These are phyloP conservation scores for Syngnathoides biaculeatus DNA, from an alignment of 2,113 vertebrate species.

Conservation along the genomic window DNA sequence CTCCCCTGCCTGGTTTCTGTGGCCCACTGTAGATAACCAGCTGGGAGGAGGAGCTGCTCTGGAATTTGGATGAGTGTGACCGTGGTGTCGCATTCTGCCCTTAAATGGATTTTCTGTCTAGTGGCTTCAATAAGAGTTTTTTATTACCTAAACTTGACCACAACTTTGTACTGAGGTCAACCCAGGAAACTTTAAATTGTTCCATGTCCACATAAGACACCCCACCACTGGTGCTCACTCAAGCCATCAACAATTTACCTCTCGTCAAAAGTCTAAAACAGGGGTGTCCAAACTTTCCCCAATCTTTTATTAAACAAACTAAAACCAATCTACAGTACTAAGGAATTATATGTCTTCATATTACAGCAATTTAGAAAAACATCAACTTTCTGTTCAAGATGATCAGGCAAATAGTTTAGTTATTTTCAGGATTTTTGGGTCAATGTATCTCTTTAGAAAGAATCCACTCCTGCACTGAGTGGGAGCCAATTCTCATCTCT, in stretches of 20 bases:
- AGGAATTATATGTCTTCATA: neutral
- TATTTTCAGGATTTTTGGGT: too few relatives aligned
- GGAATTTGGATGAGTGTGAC: slow-evolving; percentile 32
- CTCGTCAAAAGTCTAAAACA: neutral
- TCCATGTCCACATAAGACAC: neutral
- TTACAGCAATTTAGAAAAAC: neutral
- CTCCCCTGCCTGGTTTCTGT: slow-evolving; percentile 14
- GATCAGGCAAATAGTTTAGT: neutral
- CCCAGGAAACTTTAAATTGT: slow-evolving; percentile 3
- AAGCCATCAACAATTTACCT: neutral
- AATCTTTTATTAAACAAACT: neutral
- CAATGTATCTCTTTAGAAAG: too few relatives aligned
- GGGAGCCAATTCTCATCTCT: neutral
- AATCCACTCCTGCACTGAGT: too few relatives aligned
- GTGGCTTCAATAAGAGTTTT: slow-evolving; percentile 5
- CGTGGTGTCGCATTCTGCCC: slow-evolving; percentile 23
- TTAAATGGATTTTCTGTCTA: slow-evolving; percentile 20
- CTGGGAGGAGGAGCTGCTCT: slow-evolving; percentile 48
- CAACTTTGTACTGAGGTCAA: slow-evolving; percentile 1
- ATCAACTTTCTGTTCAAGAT: neutral
- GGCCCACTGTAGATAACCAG: slow-evolving; percentile 55
- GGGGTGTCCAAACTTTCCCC: neutral
- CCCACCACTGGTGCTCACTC: neutral
- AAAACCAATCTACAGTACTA: neutral
- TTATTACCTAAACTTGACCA: slow-evolving; percentile 4